Base-by-base conservation (phyloP, 2,797 vertebrate genomes). In the Acanthopagrus latus region DNA sequence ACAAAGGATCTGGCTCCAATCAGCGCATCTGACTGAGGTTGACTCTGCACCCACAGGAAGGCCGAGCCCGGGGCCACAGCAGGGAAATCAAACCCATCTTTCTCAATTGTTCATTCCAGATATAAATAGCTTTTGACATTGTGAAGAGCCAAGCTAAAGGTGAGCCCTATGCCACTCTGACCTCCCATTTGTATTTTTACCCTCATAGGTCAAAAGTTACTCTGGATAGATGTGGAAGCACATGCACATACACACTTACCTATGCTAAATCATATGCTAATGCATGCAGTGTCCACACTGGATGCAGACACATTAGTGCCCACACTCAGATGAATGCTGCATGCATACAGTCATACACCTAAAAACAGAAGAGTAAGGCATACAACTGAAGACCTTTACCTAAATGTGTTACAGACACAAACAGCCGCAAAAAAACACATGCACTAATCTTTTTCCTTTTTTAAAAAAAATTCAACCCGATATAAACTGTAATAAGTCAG, bases 1-100 rank as follows among this genome's bases (percentile, higher is more conserved):
- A 91, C 85, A 86, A 86, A 89, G 85, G 75, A 87, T 94, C 90
- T 93, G 93, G 86, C 88, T 93, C 89, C 80, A 92, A 92, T 93
- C 88, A 92, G 65, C 1, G 67, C 81, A 89, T 90, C 89, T 83
- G 84, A 89, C 68, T 70, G 74, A 88, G 84, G 86, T 81, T 78
- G 85, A 90, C 82, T 89, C 81, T 81, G 87, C 83, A 84, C 82
- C 89, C 83, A 89, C 84, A 90, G 89, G 86, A 93, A 89, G 86
- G 83, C 80, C 70, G 25, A 82, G 80, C 84, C 74, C 29, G 77
- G 73, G 90, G 91, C 88, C 81, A 17, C 73, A 44, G 76, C 25
- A 5, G 85, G 86, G 86, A 89, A 90, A 88, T 89, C 76, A 78
- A 89, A 82, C 78, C 90, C 87, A 77, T 91, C 86, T 87, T 82